Evolutionary conservation across 2,888 invertebrate species (phyloP).

Genomic region (Electrophaes corylata): DNA sequence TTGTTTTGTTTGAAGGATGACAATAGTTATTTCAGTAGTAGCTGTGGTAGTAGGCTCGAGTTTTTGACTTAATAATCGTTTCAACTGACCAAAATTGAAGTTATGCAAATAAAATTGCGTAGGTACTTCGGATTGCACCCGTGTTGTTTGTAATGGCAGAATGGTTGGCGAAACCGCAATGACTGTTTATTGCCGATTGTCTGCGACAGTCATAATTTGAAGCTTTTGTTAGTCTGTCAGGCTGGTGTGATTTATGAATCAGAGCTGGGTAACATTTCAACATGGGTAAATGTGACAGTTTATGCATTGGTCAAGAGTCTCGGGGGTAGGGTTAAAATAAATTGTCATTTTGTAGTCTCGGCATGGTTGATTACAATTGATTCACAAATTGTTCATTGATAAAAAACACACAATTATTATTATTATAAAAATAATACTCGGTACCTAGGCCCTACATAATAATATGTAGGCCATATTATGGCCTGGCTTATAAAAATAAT

Average conservation of each 20-base stretch:
- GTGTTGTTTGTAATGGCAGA: constrained; percentile 6
- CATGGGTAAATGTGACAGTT: constrained; percentile 4
- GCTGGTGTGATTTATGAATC: constrained; percentile 23
- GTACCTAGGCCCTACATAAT: no score
- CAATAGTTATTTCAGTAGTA: no score
- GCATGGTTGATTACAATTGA: no score
- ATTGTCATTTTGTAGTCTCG: background rate
- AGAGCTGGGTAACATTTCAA: constrained; percentile 14
- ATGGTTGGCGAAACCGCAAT: constrained; percentile 32
- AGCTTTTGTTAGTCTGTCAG: constrained; percentile 22
- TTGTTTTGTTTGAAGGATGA: no score
- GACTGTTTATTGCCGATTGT: constrained; percentile 30
- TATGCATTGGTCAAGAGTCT: background rate
- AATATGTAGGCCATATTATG: no score
- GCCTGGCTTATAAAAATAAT: no score
- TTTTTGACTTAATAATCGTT: no score
- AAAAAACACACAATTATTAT: no score
- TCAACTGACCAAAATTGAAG: background rate
- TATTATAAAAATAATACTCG: no score
- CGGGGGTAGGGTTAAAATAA: background rate
- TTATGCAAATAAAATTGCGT: constrained; percentile 8
- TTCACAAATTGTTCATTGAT: no score
- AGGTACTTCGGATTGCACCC: no score
- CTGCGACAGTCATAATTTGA: constrained; percentile 21
- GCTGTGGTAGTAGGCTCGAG: no score